Base-by-base conservation (phyloP, 2,888 invertebrate species). In the Leuctra nigra region DNA sequence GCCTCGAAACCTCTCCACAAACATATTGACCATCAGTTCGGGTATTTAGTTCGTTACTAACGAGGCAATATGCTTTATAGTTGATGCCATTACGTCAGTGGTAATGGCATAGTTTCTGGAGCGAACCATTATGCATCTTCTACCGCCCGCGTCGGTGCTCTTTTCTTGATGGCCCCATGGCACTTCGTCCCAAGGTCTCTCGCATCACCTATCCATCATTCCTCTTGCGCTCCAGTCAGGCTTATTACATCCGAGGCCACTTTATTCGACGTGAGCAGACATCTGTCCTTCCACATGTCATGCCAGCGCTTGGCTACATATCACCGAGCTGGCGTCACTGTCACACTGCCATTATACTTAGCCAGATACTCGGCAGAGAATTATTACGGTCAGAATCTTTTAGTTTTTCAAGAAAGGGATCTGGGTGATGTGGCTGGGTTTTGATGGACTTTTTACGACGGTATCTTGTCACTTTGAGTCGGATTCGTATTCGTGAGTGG, bases 371-470 rank as follows among this genome's bases (percentile, higher is more conserved):
- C 58, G 56, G 56, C 56, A 54, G 55, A 67, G 66, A 67, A 66
- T 68, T 68, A 68, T 68, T 67, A 66, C 66, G 67, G 67, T 67
- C 66, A 65, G 66, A 63, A 65, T 65, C 59, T 55, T 55, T 56
- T 29, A 6, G 11, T 11, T 29, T 7, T 29, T 11, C 6, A 29
- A 11, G 29, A 29, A 29, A 29, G 11, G 6, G n/a, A n/a, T n/a
- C n/a, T n/a, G n/a, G n/a, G n/a, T n/a, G n/a, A n/a, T n/a, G n/a
- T n/a, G n/a, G n/a, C n/a, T n/a, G n/a, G n/a, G n/a, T n/a, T n/a
- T n/a, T n/a, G n/a, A n/a, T n/a, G n/a, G n/a, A n/a, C n/a, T n/a
- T n/a, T n/a, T n/a, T n/a, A n/a, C n/a, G n/a, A n/a, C n/a, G n/a
- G n/a, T n/a, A n/a, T n/a, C n/a, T n/a, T n/a, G n/a, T n/a, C n/a